Conservation (phyloP, 2,888 invertebrate genomes). For the Aradus depressus region DNA sequence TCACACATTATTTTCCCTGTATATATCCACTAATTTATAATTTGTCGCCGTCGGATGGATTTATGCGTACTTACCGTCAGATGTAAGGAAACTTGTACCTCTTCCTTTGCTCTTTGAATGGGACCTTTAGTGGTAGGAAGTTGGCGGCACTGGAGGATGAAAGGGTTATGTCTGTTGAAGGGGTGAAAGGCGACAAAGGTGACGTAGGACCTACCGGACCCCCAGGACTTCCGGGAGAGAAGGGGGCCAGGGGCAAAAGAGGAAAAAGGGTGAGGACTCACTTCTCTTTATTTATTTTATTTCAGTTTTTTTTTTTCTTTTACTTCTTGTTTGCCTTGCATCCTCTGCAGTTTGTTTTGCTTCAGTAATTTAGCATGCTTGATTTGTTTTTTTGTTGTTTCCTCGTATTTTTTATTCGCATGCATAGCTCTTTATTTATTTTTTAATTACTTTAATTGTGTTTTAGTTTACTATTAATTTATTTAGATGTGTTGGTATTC, state of each 20-base stretch:
- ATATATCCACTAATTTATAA: too few relatives aligned
- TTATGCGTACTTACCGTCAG: too few relatives aligned
- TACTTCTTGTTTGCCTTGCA: too few relatives aligned
- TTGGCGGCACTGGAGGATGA: neutral
- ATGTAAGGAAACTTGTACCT: too few relatives aligned
- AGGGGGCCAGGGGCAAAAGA: slow-evolving; percentile 81
- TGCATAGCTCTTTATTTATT: slow-evolving; percentile 5
- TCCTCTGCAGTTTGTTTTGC: too few relatives aligned
- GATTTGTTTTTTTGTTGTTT: slow-evolving; percentile 3
- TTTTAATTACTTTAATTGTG: neutral
- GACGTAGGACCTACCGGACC: slow-evolving; percentile 65
- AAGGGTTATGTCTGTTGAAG: slow-evolving; percentile 24
- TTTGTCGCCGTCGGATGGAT: too few relatives aligned
- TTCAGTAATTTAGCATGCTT: too few relatives aligned
- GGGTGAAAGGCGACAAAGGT: slow-evolving; percentile 63
- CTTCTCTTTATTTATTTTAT: too few relatives aligned
- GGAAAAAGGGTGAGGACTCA: slow-evolving; percentile 76
- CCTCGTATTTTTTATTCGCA: slow-evolving; percentile 4
- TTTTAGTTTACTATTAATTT: neutral
- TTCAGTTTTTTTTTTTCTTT: too few relatives aligned
- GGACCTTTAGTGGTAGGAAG: neutral
- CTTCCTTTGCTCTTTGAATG: too few relatives aligned
- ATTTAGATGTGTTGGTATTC: neutral
- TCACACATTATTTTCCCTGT: too few relatives aligned
- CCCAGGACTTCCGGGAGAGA: slow-evolving; percentile 70